phyloP scores from a whole-genome alignment of 2,113 vertebrate species.

The Mastomys natalensis region DNA sequence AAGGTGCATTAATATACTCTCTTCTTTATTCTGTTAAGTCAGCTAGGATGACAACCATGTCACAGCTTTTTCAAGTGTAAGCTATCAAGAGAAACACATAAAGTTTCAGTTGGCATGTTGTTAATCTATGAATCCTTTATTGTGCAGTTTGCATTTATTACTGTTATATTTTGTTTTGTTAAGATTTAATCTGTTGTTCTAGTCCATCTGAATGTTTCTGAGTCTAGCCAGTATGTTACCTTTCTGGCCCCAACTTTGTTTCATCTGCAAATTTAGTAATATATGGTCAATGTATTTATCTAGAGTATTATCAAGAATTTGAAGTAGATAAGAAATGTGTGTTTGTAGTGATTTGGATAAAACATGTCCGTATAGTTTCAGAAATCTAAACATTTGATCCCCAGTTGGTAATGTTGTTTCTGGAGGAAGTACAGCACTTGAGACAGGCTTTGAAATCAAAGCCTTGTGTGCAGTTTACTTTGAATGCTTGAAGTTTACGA shows the following conservation, averaged over 20 bases:
- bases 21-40: conserved; percentile 16
- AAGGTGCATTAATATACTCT: neutral
- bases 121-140: neutral
- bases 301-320: conserved; percentile 29
- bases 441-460: neutral
- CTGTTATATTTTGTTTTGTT: conserved; percentile 21
- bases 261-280: conserved; percentile 47
- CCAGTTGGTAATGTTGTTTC: neutral
- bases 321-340: conserved; percentile 45
- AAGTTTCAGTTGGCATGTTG: conserved; percentile 37
- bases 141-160: conserved; percentile 53
- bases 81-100: conserved; percentile 40
- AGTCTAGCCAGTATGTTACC: conserved; percentile 30
- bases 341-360: neutral
- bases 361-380: neutral
- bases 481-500: neutral
- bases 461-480: neutral
- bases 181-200: conserved; percentile 26
- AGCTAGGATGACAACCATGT: conserved; percentile 17
- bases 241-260: neutral
- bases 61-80: neutral
- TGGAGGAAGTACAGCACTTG: neutral
- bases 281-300: neutral
- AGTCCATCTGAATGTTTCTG: conserved; percentile 30
- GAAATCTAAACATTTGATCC: neutral